A percentile compares a stretch with the other conserved stretches of the same genome.
phyloP scores from a whole-genome alignment of 2,113 vertebrate genomes.

The Pogonocichla stellata region DNA sequence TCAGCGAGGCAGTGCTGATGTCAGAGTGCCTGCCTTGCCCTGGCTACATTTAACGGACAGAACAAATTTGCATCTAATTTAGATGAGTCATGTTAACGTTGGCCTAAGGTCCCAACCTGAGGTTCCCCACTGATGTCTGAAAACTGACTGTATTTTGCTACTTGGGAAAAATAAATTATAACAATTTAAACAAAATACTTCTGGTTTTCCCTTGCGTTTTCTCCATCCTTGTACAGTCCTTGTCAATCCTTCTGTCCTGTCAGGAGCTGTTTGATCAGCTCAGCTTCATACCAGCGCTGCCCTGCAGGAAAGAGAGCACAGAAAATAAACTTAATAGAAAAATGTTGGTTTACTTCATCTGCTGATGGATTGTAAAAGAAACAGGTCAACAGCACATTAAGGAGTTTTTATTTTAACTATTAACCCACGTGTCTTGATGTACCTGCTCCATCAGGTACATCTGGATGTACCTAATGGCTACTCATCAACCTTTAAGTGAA shows the following conservation, averaged over 20 bases:
- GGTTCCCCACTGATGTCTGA: neutral
- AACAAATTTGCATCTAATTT: neutral
- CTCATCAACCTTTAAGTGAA: neutral
- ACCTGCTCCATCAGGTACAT: neutral
- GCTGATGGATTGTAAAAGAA: neutral
- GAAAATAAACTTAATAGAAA: neutral
- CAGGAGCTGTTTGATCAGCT: neutral
- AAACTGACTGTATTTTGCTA: neutral
- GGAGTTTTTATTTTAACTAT: neutral
- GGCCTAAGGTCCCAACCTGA: neutral
- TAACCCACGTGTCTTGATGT: neutral
- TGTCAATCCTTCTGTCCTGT: neutral
- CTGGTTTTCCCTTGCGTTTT: neutral
- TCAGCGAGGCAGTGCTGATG: neutral
- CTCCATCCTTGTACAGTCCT: neutral
- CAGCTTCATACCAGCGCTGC: neutral
- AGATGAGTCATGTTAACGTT: neutral
- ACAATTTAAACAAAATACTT: neutral
- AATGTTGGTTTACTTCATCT: neutral
- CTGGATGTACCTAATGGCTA: neutral
- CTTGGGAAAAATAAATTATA: conserved; percentile 31
- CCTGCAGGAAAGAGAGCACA: rapidly evolving
- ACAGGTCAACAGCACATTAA: neutral
- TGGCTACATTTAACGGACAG: neutral
- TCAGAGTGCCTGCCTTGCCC: neutral